Base-by-base conservation (phyloP, 2,113 vertebrate species). In the Campylorhamphus procurvoides region DNA sequence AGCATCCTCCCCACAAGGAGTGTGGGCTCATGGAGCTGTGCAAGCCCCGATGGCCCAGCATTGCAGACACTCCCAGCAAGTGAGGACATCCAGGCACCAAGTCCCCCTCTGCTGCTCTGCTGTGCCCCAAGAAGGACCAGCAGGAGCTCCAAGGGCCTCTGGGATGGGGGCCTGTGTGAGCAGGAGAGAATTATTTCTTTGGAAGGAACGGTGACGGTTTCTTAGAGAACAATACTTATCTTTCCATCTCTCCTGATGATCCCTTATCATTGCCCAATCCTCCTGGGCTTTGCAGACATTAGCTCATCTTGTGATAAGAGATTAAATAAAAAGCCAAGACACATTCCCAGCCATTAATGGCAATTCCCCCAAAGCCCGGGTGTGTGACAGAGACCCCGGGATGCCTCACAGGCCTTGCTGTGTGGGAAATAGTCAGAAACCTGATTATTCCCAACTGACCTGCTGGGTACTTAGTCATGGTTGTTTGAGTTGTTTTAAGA, bases 241-340 rank as follows among this genome's bases (percentile, higher is more conserved):
- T 67, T 66, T 31, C 87, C 89, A 83, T 96, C 90, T 93, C 5
- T 33, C 87, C 76, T 58, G 73, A 93, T 68, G 93, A 84, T 83
- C 74, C 74, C 73, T 95, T 78, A 90, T 88, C 96, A 75, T 84
- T 92, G 72, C 88, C 85, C 64, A 93, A 25, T 76, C 72, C 95
- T 94, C 96, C 79, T 10, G 90, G 88, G 93, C 40, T 82, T 83
- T 4, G 1, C 56, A 96, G 93, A 68, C 90, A 63, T 87, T 56
- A 90, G 85, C 90, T 96, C 82, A 95, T 84, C 85, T 72, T 90
- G 80, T 81, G 96, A 93, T 89, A 93, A 94, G 83, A 94, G 92
- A 96, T 89, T 72, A 94, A 89, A 83, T 87, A 83, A 49, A 87
- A 93, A 96, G 79, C 83, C 92, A 90, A 85, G 93, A 28, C 89